Conservation (phyloP, 2,797 vertebrate genomes). For the Schizopygopsis pylzovi region DNA sequence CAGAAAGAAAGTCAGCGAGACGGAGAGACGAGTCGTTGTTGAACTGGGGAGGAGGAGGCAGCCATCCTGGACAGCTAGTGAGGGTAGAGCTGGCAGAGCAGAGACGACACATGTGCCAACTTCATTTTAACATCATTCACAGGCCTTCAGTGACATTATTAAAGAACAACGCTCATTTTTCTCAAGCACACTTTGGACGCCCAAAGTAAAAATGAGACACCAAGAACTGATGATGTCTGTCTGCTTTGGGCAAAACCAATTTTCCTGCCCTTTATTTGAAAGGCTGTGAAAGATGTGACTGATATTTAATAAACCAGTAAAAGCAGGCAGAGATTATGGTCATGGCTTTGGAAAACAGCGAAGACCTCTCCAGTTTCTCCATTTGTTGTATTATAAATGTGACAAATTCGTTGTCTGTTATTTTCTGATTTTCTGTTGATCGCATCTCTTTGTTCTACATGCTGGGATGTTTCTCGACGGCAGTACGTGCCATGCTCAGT, state of each 20-base stretch:
- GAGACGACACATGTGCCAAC: conserved; percentile 61
- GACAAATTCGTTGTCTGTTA: background rate
- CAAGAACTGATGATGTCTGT: conserved; percentile 42
- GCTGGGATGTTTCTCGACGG: background rate
- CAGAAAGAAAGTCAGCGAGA: conserved; percentile 48
- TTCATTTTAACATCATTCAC: conserved; percentile 75
- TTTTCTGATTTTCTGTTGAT: background rate
- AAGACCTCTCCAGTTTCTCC: background rate
- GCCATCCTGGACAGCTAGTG: conserved; percentile 40
- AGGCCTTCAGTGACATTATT: conserved; percentile 74
- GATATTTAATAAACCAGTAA: conserved; percentile 39
- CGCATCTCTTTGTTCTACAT: conserved; percentile 22
- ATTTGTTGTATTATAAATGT: background rate
- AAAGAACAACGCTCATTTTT: conserved; percentile 64
- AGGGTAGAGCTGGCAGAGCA: conserved; percentile 66
- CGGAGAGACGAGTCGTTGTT: conserved; percentile 45
- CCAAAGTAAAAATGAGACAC: conserved; percentile 9
- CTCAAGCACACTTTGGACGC: conserved; percentile 51
- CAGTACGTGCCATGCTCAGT: conserved; percentile 6
- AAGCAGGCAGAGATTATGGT: conserved; percentile 9
- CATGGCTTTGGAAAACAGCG: background rate
- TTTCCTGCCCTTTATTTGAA: conserved; percentile 35
- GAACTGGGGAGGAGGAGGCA: conserved; percentile 18
- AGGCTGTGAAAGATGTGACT: conserved; percentile 48
- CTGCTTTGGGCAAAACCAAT: conserved; percentile 39